Percentiles rank a stretch among this genome's conserved stretches.
These are phyloP conservation scores for Lindbergichthys nudifrons DNA, from an alignment of 2,797 vertebrate genomes.

Conservation along the genomic window DNA sequence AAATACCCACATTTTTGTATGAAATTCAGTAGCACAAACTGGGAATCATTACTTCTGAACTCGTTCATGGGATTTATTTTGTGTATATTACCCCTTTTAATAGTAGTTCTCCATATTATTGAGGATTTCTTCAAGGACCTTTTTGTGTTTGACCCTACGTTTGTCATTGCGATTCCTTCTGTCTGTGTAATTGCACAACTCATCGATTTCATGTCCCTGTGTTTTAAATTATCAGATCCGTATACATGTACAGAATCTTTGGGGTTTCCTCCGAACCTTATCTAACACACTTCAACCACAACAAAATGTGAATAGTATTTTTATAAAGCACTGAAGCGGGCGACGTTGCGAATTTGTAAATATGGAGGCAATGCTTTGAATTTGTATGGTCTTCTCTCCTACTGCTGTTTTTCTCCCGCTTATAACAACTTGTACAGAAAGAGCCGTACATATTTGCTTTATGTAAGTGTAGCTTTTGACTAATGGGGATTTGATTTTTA, in stretches of 20 bases:
- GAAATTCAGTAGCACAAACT: constrained; percentile 75
- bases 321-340: constrained; percentile 94
- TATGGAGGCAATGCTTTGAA: constrained; percentile 84
- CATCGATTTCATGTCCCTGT: constrained; percentile 39
- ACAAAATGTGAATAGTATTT: constrained; percentile 99
- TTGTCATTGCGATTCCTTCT: constrained; percentile 18
- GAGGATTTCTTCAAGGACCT: constrained; percentile 33
- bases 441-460: constrained; percentile 86
- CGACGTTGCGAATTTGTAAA: constrained; percentile 92
- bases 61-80: constrained; percentile 31
- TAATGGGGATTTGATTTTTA: constrained; percentile 83
- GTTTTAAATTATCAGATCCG: constrained; percentile 56
- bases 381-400: constrained; percentile 80
- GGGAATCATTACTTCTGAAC: constrained; percentile 45
- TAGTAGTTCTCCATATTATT: constrained; percentile 39
- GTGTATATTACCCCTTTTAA: constrained; percentile 44
- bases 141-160: constrained; percentile 36
- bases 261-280: constrained; percentile 70
- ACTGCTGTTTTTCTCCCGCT: constrained; percentile 85
- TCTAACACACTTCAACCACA: constrained; percentile 84
- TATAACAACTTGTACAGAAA: constrained; percentile 77
- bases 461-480: constrained; percentile 88
- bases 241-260: constrained; percentile 79
- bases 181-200: constrained; percentile 67
- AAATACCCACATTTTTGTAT: constrained; percentile 41